Evolutionary conservation across 2,113 vertebrate genomes (phyloP).

Genomic region (Puntigrus tetrazona): DNA sequence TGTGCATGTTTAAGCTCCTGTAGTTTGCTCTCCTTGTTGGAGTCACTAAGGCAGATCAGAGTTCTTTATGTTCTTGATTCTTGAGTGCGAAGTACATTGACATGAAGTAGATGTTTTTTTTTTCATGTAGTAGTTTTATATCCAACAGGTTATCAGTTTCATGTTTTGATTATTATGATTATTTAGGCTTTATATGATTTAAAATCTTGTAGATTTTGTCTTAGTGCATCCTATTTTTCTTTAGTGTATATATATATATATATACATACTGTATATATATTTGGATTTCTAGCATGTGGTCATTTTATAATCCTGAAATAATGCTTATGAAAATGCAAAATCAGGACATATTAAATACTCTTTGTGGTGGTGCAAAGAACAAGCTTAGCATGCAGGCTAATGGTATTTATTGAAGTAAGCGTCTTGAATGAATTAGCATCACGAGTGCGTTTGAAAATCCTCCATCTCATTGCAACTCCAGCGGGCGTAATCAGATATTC

Average conservation of each 20-base stretch:
- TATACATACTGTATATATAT: too few species aligned
- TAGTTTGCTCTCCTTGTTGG: background rate
- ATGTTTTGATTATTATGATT: too few species aligned
- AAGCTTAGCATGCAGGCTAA: slow-evolving; percentile 40
- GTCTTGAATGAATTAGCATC: slow-evolving; percentile 54
- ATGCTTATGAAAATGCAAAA: background rate
- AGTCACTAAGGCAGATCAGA: slow-evolving; percentile 7
- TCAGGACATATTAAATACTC: slow-evolving; percentile 15
- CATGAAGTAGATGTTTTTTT: too few species aligned
- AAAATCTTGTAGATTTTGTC: too few species aligned
- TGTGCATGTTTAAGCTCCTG: slow-evolving; percentile 25
- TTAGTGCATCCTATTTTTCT: too few species aligned
- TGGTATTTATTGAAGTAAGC: slow-evolving; percentile 26
- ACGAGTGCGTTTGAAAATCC: slow-evolving; percentile 45
- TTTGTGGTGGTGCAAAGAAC: slow-evolving; percentile 28
- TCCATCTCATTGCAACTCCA: slow-evolving; percentile 57
- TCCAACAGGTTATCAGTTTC: too few species aligned
- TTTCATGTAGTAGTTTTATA: too few species aligned
- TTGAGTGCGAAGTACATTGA: too few species aligned
- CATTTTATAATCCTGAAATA: background rate
- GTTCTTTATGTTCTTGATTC: too few species aligned
- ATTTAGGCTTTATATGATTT: background rate
- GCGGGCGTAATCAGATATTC: slow-evolving; percentile 57
- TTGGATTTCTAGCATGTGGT: background rate
- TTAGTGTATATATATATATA: too few species aligned